phyloP scores from a whole-genome alignment of 1,140 invertebrate genomes.

The Schlechtendalia chinensis region DNA sequence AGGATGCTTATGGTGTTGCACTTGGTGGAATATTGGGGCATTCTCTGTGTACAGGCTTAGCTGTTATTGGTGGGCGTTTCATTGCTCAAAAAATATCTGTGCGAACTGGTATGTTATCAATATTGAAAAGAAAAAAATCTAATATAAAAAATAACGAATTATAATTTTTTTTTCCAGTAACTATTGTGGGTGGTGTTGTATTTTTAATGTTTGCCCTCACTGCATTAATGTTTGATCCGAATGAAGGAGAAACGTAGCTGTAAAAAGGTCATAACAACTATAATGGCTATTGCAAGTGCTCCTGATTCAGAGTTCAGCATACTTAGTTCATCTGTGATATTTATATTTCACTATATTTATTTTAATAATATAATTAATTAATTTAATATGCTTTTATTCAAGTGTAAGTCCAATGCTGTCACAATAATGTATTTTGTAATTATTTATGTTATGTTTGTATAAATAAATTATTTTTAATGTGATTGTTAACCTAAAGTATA shows the following conservation, averaged over 20 bases:
- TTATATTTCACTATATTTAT: constrained; percentile 30
- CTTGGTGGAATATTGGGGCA: constrained; percentile 91
- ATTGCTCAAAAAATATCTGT: constrained; percentile 95
- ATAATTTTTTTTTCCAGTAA: constrained; percentile 69
- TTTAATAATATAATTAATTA: too few species aligned
- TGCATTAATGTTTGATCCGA: constrained; percentile 67
- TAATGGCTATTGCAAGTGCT: constrained; percentile 26
- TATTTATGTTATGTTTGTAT: constrained; percentile 33
- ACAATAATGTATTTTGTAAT: background rate
- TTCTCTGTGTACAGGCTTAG: constrained; percentile 90
- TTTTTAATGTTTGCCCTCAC: constrained; percentile 90
- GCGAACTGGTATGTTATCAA: constrained; percentile 67
- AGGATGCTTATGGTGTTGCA: constrained; percentile 90
- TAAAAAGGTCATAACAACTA: constrained; percentile 10
- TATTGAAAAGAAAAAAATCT: constrained; percentile 11
- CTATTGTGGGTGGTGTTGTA: constrained; percentile 87
- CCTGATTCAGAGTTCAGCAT: background rate
- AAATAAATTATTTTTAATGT: constrained; percentile 22
- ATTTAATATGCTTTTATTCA: constrained; percentile 27
- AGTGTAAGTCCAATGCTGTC: background rate
- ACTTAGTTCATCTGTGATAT: constrained; percentile 40
- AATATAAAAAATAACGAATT: constrained; percentile 11
- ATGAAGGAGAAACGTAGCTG: constrained; percentile 36
- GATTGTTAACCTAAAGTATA: constrained; percentile 5
- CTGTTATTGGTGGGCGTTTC: constrained; percentile 92